phyloP scores from a whole-genome alignment of 2,797 vertebrate species.

The Sebastes elongatus region DNA sequence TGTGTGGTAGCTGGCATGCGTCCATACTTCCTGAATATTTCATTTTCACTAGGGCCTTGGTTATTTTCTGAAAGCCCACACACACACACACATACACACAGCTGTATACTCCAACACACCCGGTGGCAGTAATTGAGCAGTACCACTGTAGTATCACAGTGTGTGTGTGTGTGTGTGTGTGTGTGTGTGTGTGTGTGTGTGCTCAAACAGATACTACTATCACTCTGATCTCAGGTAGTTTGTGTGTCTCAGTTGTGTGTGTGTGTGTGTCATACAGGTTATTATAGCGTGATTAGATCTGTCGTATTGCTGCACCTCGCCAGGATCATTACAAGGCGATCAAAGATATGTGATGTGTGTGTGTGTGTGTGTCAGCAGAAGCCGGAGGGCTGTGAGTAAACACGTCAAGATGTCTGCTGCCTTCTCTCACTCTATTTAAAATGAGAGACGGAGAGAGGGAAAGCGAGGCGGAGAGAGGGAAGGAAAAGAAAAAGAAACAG shows the following conservation, averaged over 20 bases:
- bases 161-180: constrained; percentile 7
- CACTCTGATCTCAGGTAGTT: constrained; percentile 2
- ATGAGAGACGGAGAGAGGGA: constrained; percentile 1
- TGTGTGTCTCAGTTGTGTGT: neutral
- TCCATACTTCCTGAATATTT: constrained; percentile 43
- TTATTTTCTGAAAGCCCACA: constrained; percentile 28
- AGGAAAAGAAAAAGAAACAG: neutral
- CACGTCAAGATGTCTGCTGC: constrained; percentile 58
- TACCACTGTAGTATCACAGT: neutral
- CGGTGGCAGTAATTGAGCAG: constrained; percentile 36
- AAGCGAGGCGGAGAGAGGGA: neutral
- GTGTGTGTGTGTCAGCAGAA: constrained; percentile 15
- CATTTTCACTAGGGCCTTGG: constrained; percentile 29
- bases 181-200: neutral
- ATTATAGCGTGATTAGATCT: constrained; percentile 45
- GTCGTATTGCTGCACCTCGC: constrained; percentile 42
- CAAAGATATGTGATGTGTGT: constrained; percentile 41
- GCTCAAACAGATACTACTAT: neutral
- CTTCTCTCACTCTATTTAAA: constrained; percentile 82
- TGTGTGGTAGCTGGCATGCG: neutral
- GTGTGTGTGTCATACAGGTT: constrained; percentile 35
- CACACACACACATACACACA: neutral
- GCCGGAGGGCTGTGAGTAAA: constrained; percentile 61
- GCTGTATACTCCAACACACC: neutral
- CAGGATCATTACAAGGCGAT: constrained; percentile 59